A percentile compares a stretch with the other conserved stretches of the same genome.
Evolutionary conservation across 2,797 vertebrate genomes (phyloP).

Genomic region (Odontamblyopus lacepedii): DNA sequence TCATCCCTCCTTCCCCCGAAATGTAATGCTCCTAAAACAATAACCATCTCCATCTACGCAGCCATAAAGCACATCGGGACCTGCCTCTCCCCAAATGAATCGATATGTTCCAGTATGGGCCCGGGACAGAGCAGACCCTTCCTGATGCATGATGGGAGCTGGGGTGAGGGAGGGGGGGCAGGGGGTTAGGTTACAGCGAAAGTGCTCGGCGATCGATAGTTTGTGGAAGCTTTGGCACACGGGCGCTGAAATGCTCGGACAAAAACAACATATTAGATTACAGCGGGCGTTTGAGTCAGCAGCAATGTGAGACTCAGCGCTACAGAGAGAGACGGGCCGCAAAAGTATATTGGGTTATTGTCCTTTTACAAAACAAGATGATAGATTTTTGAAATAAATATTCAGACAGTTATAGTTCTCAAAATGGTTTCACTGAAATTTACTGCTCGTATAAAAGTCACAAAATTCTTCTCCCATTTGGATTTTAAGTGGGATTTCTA

Average conservation of each 20-base stretch:
- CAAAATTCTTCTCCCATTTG: background rate
- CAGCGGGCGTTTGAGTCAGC: slow-evolving; percentile 37
- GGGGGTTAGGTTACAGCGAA: slow-evolving; percentile 73
- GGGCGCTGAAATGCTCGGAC: slow-evolving; percentile 35
- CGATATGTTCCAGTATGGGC: slow-evolving; percentile 69
- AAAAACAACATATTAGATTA: slow-evolving; percentile 62
- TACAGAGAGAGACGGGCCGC: slow-evolving; percentile 2
- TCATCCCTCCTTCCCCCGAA: slow-evolving; percentile 70
- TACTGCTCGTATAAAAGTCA: too few species aligned
- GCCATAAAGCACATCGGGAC: slow-evolving; percentile 73
- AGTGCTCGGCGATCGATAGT: slow-evolving; percentile 72
- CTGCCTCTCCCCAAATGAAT: slow-evolving; percentile 51
- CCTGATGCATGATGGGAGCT: slow-evolving; percentile 50
- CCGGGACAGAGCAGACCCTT: slow-evolving; percentile 45
- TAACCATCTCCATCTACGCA: slow-evolving; percentile 63
- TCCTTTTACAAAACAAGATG: background rate
- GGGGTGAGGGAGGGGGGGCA: slow-evolving; percentile 36
- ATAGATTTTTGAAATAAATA: background rate
- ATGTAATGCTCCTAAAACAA: slow-evolving; percentile 74
- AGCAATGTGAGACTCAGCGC: slow-evolving; percentile 26
- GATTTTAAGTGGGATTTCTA: background rate
- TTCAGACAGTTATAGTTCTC: too few species aligned
- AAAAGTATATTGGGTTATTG: background rate
- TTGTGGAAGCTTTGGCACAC: slow-evolving; percentile 54
- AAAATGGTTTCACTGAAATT: too few species aligned